These are phyloP conservation scores for Hemicentrotus pulcherrimus DNA, from an alignment of 35 echinoderm and acorn worm species.

Conservation along the genomic window DNA sequence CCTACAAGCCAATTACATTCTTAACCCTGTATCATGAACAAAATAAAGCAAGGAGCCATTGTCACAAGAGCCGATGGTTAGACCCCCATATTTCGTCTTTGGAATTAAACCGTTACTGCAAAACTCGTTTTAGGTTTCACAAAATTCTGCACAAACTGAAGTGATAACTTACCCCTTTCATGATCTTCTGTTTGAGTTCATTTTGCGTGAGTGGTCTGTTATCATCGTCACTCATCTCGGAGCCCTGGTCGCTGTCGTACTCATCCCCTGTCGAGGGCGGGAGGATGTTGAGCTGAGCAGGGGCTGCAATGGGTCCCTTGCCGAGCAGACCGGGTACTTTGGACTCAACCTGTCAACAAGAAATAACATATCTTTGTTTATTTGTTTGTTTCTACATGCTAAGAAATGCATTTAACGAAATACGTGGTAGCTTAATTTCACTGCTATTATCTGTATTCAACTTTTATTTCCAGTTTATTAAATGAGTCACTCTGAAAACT, in stretches of 20 bases:
- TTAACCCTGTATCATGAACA: too few relatives aligned
- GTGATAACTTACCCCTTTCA: constrained; percentile 81
- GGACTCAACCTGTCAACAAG: constrained; percentile 52
- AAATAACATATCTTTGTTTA: background rate
- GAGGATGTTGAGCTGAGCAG: constrained; percentile 82
- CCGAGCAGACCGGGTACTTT: constrained; percentile 85
- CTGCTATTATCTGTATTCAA: too few relatives aligned
- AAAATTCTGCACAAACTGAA: background rate
- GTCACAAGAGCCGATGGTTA: too few relatives aligned
- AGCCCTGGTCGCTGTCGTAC: constrained; percentile 97
- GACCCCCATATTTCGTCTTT: too few relatives aligned
- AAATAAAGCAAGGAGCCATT: too few relatives aligned
- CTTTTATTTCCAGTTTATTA: too few relatives aligned
- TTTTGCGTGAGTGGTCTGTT: constrained; percentile 86
- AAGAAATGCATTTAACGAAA: too few relatives aligned
- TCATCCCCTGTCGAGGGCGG: constrained; percentile 95
- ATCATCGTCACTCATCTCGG: constrained; percentile 95
- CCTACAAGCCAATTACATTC: too few relatives aligned
- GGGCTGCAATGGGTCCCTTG: constrained; percentile 88
- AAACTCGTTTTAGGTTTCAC: too few relatives aligned
- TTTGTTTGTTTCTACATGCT: background rate
- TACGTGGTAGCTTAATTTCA: too few relatives aligned
- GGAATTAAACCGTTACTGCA: too few relatives aligned
- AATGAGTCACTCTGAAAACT: too few relatives aligned
- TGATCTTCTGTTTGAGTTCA: constrained; percentile 87